Conservation (phyloP, 2,113 vertebrate genomes). For the Origma solitaria region DNA sequence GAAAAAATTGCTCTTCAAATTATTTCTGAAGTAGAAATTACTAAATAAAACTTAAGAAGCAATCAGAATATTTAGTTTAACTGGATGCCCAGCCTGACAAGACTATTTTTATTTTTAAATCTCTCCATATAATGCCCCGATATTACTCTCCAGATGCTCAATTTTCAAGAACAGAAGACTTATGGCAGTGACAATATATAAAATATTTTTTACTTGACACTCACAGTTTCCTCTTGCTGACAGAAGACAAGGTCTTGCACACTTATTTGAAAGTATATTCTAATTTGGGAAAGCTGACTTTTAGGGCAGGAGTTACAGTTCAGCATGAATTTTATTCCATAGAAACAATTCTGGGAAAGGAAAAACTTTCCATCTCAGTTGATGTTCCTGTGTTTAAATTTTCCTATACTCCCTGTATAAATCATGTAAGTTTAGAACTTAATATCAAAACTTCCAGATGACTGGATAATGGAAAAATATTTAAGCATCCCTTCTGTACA, state of each 20-base stretch:
- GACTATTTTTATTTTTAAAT: neutral
- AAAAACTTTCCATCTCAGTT: conserved; percentile 19
- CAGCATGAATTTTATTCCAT: conserved; percentile 2
- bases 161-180: neutral
- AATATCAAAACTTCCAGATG: conserved; percentile 17
- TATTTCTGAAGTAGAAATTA: neutral
- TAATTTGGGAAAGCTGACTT: neutral
- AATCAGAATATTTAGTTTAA: neutral
- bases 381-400: neutral
- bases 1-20: neutral
- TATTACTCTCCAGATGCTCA: neutral
- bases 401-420: neutral
- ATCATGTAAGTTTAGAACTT: neutral
- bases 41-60: neutral
- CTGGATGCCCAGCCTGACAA: neutral
- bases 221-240: neutral
- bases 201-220: neutral
- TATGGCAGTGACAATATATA: neutral
- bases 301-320: neutral
- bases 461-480: conserved; percentile 12
- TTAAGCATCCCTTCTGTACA: neutral
- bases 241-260: neutral
- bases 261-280: neutral
- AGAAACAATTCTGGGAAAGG: conserved; percentile 30
- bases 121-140: neutral